Percentiles rank a stretch among this genome's conserved stretches.
phyloP scores from a whole-genome alignment of 1,140 invertebrate genomes.

The Belonocnema kinseyi region DNA sequence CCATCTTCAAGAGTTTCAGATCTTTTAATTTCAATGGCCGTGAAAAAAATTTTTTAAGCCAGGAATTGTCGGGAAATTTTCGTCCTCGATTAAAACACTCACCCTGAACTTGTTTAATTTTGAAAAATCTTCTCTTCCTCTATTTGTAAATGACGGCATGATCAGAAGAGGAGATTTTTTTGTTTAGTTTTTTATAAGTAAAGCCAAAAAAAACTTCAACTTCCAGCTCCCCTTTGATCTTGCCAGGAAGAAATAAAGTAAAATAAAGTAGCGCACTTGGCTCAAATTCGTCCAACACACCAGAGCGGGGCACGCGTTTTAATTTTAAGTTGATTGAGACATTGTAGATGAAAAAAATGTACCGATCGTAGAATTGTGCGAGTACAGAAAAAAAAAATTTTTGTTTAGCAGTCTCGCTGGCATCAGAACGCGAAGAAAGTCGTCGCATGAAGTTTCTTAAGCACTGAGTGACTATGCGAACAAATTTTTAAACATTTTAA shows the following conservation, averaged over 20 bases:
- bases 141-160: background rate
- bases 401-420: background rate
- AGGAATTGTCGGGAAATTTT: no score
- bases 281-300: slow-evolving; percentile 11
- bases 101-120: no score
- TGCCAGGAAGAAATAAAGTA: background rate
- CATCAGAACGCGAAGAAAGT: background rate
- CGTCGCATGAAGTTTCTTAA: slow-evolving; percentile 17
- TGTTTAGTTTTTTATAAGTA: background rate
- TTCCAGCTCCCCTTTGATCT: slow-evolving; percentile 8
- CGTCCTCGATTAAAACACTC: no score
- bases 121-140: background rate
- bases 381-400: background rate
- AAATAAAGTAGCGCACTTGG: slow-evolving; percentile 23
- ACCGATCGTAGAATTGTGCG: background rate
- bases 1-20: no score
- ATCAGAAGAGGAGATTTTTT: slow-evolving; percentile 10
- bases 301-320: slow-evolving; percentile 8
- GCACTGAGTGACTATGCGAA: slow-evolving; percentile 14
- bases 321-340: slow-evolving; percentile 19
- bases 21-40: no score
- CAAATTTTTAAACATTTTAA: slow-evolving; percentile 54
- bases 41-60: no score
- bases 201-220: background rate
- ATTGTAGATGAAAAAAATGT: background rate